Base-by-base conservation (phyloP, 2,888 invertebrate genomes). In the Euzophera pinguis region DNA sequence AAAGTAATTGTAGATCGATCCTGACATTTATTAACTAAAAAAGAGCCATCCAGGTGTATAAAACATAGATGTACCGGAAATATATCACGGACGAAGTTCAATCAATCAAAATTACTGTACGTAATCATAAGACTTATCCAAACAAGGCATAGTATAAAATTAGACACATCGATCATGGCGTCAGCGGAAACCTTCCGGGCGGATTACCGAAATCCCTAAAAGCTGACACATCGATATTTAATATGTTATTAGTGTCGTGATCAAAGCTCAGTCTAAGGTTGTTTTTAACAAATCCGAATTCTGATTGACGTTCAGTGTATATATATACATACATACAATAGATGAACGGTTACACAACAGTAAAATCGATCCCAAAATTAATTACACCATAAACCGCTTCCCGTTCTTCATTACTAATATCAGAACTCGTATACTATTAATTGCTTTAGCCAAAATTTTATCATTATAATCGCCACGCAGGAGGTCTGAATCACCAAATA, bases 401-500 rank as follows among this genome's bases (percentile, higher is more conserved):
- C 27, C 35, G 37, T 22, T 51, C 12, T 10, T 35, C 22, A 43
- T 35, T 35, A 43, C 37, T 37, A 27, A 43, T 35, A 16, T 9
- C 16, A 50, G 22, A 50, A 50, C 39, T 27, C 29, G 52, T 48
- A n/a, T n/a, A 17, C 52, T 37, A 54, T 54, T 57, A 51, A 56
- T 52, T 52, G 53, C 35, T 47, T 54, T 35, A 52, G n/a, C 45
- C 43, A 27, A 38, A 57, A 55, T 62, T 56, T 60, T 61, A 56
- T 61, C 58, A 61, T 59, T 61, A 67, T 66, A 62, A 57, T 57
- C 51, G 58, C 81, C 55, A 81, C 79, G 83, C 86, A 79, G 86
- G 86, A 81, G 87, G 84, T 78, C 80, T 77, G 71, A 77, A 64
- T 75, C 75, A 76, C 67, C 67, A 64, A 71, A 69, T 76, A 74